phyloP scores from a whole-genome alignment of 2,888 invertebrate genomes.

The Atethmia centrago region DNA sequence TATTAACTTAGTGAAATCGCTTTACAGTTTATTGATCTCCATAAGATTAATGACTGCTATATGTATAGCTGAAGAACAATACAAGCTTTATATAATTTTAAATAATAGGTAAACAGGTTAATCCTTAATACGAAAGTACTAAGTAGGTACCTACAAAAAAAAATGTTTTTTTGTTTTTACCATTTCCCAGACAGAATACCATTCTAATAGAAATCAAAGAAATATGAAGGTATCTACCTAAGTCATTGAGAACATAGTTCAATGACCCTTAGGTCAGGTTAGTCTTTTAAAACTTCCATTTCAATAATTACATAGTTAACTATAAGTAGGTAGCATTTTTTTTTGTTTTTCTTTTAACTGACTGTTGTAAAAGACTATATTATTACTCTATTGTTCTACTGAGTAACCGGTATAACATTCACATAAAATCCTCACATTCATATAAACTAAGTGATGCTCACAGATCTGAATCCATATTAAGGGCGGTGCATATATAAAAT shows the following conservation, averaged over 20 bases:
- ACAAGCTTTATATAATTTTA: not conserved
- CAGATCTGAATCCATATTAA: slow-evolving; percentile 36
- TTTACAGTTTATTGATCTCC: slow-evolving; percentile 29
- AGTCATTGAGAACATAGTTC: too few species aligned
- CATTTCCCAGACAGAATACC: not conserved
- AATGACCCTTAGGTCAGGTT: too few species aligned
- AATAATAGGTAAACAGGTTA: not conserved
- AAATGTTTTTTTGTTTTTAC: not conserved
- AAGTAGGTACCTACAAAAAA: not conserved
- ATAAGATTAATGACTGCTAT: not conserved
- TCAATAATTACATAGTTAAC: too few species aligned
- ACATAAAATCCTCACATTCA: slow-evolving; percentile 37
- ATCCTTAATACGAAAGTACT: not conserved
- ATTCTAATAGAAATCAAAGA: not conserved
- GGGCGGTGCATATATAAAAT: slow-evolving; percentile 35
- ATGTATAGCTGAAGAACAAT: not conserved
- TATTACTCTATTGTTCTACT: slow-evolving; percentile 13
- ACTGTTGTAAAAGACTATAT: not conserved
- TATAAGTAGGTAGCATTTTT: too few species aligned
- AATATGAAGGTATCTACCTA: too few species aligned
- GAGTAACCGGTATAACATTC: slow-evolving; percentile 32
- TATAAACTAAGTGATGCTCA: slow-evolving; percentile 37
- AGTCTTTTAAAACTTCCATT: too few species aligned
- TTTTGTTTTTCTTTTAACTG: too few species aligned
- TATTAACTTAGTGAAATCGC: slow-evolving; percentile 62